Evolutionary conservation across 2,797 vertebrate genomes (phyloP), one percentile per base, ranked within the genome.

Genomic region (Chloroceryle amazona): DNA sequence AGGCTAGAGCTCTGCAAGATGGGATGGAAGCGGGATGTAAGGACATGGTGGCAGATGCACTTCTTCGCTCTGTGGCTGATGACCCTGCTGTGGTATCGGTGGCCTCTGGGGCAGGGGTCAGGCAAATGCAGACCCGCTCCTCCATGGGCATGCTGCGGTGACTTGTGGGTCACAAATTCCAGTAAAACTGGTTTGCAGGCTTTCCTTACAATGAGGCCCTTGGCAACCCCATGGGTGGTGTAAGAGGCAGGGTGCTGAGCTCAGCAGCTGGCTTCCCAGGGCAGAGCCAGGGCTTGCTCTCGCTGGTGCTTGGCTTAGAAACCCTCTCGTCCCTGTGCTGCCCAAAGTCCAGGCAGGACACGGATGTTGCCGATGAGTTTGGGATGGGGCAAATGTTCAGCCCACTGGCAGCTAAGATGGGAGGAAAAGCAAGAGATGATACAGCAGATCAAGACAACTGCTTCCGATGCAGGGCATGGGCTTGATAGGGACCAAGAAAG

Each of bases 351-450:
- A 39, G 47, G 61, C 31, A 81, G 71, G 46, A 42, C 6, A 0
- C 20, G 16, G 33, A 33, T 75, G 31, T 44, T 81, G 42, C 29
- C 8, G 1, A 61, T 0, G 0, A 41, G 23, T 73, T 62, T 61
- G n/a, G 54, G 73, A 68, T 2, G 1, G 13, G 28, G 9, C 0
- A 0, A 65, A 21, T 10, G 3, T 66, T 72, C 4, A 16, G 23
- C 10, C 12, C 0, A 3, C 2, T 0, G 0, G 2, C 6, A 5
- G 1, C 22, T n/a, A 75, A 31, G n/a, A 5, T 17, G 25, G 46
- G 19, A 67, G 55, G 46, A 13, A 41, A 80, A 29, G 42, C 8
- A 23, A 57, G 62, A 54, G 35, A 19, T 5, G 9, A 42, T 13
- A 55, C 60, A 80, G 44, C 37, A 49, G 63, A 26, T 87, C 41